phyloP scores from a whole-genome alignment of 2,888 invertebrate genomes.

The Drosophila mettleri region DNA sequence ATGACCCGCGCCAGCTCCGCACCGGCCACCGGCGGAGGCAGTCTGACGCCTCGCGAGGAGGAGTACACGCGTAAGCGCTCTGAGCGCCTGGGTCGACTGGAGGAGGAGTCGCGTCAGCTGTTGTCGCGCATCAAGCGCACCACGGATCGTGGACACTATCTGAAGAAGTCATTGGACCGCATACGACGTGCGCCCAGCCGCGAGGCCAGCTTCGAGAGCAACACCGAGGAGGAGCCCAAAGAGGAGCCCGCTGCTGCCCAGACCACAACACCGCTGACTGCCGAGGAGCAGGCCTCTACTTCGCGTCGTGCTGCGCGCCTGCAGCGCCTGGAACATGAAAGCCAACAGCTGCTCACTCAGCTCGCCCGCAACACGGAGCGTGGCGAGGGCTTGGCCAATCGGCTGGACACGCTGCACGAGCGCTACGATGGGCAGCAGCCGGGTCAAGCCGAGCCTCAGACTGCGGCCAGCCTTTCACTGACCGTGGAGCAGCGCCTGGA shows the following conservation, averaged over 20 bases:
- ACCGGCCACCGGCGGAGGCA: slow-evolving; percentile 62
- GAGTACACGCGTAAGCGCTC: slow-evolving; percentile 83
- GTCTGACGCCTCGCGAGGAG: slow-evolving; percentile 82
- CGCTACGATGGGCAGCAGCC: slow-evolving; percentile 30
- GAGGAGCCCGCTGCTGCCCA: slow-evolving; percentile 15
- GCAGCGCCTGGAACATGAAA: slow-evolving; percentile 91
- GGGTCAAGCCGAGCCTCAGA: slow-evolving; percentile 3
- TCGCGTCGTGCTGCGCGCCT: slow-evolving; percentile 76
- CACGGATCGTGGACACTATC: slow-evolving; percentile 85
- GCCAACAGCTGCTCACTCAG: slow-evolving; percentile 88
- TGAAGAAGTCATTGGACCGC: slow-evolving; percentile 80
- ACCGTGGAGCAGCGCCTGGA: slow-evolving; percentile 78
- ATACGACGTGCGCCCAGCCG: slow-evolving; percentile 78
- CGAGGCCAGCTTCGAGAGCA: slow-evolving; percentile 83
- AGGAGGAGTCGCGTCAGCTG: slow-evolving; percentile 92
- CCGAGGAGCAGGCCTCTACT: slow-evolving; percentile 80
- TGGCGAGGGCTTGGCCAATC: slow-evolving; percentile 67
- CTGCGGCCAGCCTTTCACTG: slow-evolving; percentile 44
- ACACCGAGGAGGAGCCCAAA: slow-evolving; percentile 77
- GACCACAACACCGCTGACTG: slow-evolving; percentile 62
- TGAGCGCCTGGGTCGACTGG: slow-evolving; percentile 86
- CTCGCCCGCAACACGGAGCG: slow-evolving; percentile 77
- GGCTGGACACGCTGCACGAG: slow-evolving; percentile 81
- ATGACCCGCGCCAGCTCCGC: slow-evolving; percentile 83
- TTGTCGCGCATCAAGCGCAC: slow-evolving; percentile 91